A percentile compares a stretch with the other conserved stretches of the same genome.
phyloP scores from a whole-genome alignment of 2,888 invertebrate species.

The Platycheirus albimanus region DNA sequence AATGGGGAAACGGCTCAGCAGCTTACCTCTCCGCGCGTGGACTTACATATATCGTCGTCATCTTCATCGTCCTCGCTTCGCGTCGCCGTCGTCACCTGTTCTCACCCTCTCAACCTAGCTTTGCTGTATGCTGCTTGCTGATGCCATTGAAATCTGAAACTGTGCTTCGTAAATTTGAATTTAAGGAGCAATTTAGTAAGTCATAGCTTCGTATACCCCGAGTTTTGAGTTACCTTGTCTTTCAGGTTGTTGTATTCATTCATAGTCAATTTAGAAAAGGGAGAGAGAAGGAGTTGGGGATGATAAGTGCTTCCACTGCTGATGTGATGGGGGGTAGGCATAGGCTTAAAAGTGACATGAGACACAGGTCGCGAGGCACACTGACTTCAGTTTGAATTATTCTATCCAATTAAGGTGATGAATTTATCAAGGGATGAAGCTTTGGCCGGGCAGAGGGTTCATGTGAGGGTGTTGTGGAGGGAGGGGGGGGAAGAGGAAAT shows the following conservation, averaged over 20 bases:
- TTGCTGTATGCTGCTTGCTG: background rate
- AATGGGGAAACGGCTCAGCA: slow-evolving; percentile 23
- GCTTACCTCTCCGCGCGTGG: background rate
- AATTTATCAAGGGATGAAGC: slow-evolving; percentile 69
- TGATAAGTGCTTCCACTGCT: slow-evolving; percentile 48
- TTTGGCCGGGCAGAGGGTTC: slow-evolving; percentile 4
- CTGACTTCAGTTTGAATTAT: slow-evolving; percentile 75
- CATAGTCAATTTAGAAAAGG: background rate
- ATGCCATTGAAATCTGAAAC: slow-evolving; percentile 67
- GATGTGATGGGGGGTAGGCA: slow-evolving; percentile 22
- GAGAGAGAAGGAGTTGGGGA: background rate
- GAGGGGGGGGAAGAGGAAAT: too few relatives aligned
- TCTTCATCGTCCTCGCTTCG: slow-evolving; percentile 2
- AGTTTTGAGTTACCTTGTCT: slow-evolving; percentile 60
- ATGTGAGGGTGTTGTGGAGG: too few relatives aligned
- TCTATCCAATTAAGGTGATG: slow-evolving; percentile 77
- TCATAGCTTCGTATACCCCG: slow-evolving; percentile 53
- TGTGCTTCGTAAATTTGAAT: slow-evolving; percentile 72
- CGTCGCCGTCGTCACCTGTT: too few relatives aligned
- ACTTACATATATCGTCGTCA: slow-evolving; percentile 7
- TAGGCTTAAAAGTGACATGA: slow-evolving; percentile 65
- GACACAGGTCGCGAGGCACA: slow-evolving; percentile 61
- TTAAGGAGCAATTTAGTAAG: slow-evolving; percentile 73
- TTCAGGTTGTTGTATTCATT: slow-evolving; percentile 23
- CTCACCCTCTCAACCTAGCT: background rate